Base-by-base conservation (phyloP, 1,140 invertebrate genomes). In the Homalodisca vitripennis region DNA sequence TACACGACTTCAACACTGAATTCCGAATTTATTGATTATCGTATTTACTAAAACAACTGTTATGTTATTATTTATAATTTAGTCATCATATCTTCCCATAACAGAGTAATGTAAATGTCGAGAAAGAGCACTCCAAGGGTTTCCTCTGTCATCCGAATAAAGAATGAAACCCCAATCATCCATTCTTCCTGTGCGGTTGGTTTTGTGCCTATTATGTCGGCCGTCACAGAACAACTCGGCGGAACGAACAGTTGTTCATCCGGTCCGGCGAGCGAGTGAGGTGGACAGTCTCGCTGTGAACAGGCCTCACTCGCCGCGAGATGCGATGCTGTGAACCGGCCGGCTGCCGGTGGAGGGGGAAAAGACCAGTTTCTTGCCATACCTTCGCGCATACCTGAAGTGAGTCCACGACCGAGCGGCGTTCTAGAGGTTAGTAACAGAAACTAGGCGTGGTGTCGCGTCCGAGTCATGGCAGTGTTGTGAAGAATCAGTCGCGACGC, bases 341-440 rank as follows among this genome's bases (percentile, higher is more conserved):
- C 48, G 48, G 48, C n/a, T 6, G 34, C 17, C 48, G 6, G n/a
- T 51, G 48, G 48, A 20, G 48, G 48, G 48, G 48, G 48, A 12
- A 51, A n/a, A 51, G 48, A 51, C 48, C 48, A 51, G 48, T 51
- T 51, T 51, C 48, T 51, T 51, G 48, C 48, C 48, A 51, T 51
- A 51, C 48, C 48, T 51, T 51, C 48, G 48, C 48, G 48, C 48
- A 51, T 51, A 51, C 48, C 48, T 51, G 48, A 51, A 22, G 17
- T 22, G 3, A 20, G 48, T 10, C 14, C n/a, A 14, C 6, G 14
- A 51, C 14, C 3, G 48, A 12, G 17, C n/a, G 6, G n/a, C 6
- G 3, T 51, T 14, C 22, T 20, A 10, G 6, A 10, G 34, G 17
- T 20, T 14, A 14, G 48, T 22, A 20, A 22, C 22, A 51, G 48